A percentile compares a stretch with the other conserved stretches of the same genome.
Evolutionary conservation across 2,888 invertebrate genomes (phyloP).

Genomic region (Barypeithes pellucidus): DNA sequence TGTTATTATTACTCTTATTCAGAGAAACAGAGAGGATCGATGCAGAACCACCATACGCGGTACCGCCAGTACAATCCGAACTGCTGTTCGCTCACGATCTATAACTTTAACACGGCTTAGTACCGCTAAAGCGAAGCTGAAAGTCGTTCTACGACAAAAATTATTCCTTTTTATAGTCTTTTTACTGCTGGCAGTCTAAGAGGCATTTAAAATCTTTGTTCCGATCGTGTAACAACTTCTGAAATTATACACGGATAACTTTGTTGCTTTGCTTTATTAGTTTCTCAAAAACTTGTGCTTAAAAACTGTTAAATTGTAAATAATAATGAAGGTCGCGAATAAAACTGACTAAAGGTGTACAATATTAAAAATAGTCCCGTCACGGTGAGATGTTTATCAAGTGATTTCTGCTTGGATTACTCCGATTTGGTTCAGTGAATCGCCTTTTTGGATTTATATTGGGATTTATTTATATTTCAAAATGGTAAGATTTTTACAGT

Average conservation of each 20-base stretch:
- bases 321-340: slow-evolving; percentile 28
- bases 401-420: slow-evolving; percentile 49
- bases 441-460: slow-evolving; percentile 35
- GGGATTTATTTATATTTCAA: slow-evolving; percentile 32
- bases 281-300: background rate
- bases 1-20: slow-evolving; percentile 39
- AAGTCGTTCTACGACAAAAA: slow-evolving; percentile 43
- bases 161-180: slow-evolving; percentile 31
- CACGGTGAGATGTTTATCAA: slow-evolving; percentile 38
- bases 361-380: slow-evolving; percentile 33
- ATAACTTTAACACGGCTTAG: slow-evolving; percentile 31
- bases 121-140: slow-evolving; percentile 32
- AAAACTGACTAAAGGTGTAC: slow-evolving; percentile 11
- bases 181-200: slow-evolving; percentile 23
- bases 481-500: slow-evolving; percentile 36
- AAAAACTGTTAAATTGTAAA: slow-evolving; percentile 8
- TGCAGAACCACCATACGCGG: slow-evolving; percentile 43
- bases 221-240: background rate
- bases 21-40: slow-evolving; percentile 43
- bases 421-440: slow-evolving; percentile 36
- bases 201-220: slow-evolving; percentile 26
- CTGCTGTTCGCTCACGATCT: slow-evolving; percentile 39
- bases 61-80: slow-evolving; percentile 49
- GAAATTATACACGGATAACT: slow-evolving; percentile 2
- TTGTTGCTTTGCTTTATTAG: background rate